Conservation (phyloP, 2,113 vertebrate species). For the Pavo muticus region DNA sequence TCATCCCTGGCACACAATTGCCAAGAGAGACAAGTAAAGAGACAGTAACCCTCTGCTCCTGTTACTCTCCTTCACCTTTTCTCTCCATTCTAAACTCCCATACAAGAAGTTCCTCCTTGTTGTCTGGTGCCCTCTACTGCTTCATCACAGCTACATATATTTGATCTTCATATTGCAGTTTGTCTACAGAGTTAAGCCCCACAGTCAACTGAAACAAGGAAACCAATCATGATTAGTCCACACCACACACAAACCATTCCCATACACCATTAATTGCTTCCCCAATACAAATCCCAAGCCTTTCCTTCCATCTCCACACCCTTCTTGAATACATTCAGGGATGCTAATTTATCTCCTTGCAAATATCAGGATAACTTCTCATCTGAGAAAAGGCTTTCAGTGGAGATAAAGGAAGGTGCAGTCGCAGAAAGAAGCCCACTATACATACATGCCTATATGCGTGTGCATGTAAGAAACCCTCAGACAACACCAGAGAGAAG, state of each 20-base stretch:
- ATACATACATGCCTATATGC: fast-evolving
- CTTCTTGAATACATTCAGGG: background rate
- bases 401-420: background rate
- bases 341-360: background rate
- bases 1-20: fast-evolving
- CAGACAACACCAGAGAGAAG: background rate
- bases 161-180: background rate
- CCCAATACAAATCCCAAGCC: background rate
- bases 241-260: background rate
- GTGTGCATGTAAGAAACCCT: background rate
- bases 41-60: background rate
- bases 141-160: background rate
- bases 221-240: background rate
- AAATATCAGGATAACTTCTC: background rate
- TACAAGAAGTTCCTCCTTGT: background rate
- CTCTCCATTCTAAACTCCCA: background rate
- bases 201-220: background rate
- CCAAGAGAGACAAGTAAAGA: background rate
- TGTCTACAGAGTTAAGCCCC: background rate
- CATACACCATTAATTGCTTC: background rate
- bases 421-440: background rate
- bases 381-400: background rate
- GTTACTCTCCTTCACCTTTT: background rate
- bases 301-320: background rate
- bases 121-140: constrained; percentile 64